phyloP scores from a whole-genome alignment of 1,140 invertebrate species.

The Polyergus mexicanus region DNA sequence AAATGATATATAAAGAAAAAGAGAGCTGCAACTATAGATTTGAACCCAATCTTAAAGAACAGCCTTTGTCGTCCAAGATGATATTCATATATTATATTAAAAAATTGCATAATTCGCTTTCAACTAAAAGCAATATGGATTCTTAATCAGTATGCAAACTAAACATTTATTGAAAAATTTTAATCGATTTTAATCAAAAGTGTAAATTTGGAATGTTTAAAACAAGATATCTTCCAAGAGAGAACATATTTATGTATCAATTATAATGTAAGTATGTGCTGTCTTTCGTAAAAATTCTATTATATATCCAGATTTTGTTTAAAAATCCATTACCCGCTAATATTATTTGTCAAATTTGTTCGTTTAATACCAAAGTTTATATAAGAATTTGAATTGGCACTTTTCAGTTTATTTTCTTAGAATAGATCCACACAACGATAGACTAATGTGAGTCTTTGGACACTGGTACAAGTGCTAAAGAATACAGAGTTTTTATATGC shows the following conservation, averaged over 20 bases:
- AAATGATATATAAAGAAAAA: not conserved
- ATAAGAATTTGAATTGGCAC: not conserved
- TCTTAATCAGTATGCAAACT: not conserved
- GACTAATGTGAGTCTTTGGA: too few relatives aligned
- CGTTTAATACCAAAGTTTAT: not conserved
- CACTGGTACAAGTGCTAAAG: too few relatives aligned
- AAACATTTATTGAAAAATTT: not conserved
- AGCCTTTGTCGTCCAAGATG: constrained; percentile 8
- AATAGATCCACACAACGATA: too few relatives aligned
- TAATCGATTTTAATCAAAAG: constrained; percentile 12
- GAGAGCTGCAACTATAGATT: constrained; percentile 19
- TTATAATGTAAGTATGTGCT: not conserved
- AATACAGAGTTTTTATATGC: too few relatives aligned
- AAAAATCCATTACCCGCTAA: not conserved
- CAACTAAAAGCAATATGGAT: not conserved
- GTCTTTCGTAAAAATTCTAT: not conserved
- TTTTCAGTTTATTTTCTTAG: too few relatives aligned
- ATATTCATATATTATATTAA: constrained; percentile 39
- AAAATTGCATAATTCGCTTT: constrained; percentile 21
- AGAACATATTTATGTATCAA: not conserved
- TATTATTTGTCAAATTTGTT: constrained; percentile 22
- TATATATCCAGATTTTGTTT: constrained; percentile 21
- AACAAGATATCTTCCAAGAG: not conserved
- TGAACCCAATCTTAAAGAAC: not conserved
- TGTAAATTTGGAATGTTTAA: not conserved